A percentile compares a stretch with the other conserved stretches of the same genome.
These are phyloP conservation scores for Aphodius sticticus DNA, from an alignment of 2,888 invertebrate genomes.

Conservation along the genomic window DNA sequence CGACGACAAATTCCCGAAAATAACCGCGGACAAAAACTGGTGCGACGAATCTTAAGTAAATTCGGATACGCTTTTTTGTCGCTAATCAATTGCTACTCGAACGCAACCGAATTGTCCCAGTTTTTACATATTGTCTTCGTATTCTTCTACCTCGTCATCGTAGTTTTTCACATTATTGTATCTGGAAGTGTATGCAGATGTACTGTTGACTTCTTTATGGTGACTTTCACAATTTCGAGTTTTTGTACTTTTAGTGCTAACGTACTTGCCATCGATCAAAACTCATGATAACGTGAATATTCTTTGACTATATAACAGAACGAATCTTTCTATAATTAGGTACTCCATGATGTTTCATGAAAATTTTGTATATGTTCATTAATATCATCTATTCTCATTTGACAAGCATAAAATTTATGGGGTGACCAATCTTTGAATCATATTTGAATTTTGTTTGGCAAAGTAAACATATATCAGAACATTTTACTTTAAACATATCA, in stretches of 20 bases:
- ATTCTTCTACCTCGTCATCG: background rate
- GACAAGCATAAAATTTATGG: too few relatives aligned
- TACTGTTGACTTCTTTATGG: background rate
- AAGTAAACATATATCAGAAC: too few relatives aligned
- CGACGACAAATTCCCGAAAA: constrained; percentile 29
- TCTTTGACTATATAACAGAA: too few relatives aligned
- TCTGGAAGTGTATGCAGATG: background rate
- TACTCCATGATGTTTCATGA: too few relatives aligned
- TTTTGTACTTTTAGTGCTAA: background rate
- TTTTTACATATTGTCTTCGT: constrained; percentile 15
- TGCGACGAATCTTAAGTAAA: constrained; percentile 34
- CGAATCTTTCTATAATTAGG: too few relatives aligned
- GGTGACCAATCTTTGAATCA: too few relatives aligned
- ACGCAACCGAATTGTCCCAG: constrained; percentile 7
- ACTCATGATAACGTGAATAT: too few relatives aligned
- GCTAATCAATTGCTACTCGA: constrained; percentile 30
- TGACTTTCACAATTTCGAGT: constrained; percentile 22
- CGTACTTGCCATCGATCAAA: too few relatives aligned
- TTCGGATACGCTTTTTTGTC: constrained; percentile 33
- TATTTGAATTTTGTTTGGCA: too few relatives aligned
- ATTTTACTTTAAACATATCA: too few relatives aligned
- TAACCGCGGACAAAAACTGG: constrained; percentile 30
- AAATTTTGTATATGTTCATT: too few relatives aligned
- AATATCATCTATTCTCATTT: too few relatives aligned
- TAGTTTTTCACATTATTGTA: background rate